These are phyloP conservation scores for Drosophila kohkoa DNA, from an alignment of 1,140 invertebrate species.

Conservation along the genomic window DNA sequence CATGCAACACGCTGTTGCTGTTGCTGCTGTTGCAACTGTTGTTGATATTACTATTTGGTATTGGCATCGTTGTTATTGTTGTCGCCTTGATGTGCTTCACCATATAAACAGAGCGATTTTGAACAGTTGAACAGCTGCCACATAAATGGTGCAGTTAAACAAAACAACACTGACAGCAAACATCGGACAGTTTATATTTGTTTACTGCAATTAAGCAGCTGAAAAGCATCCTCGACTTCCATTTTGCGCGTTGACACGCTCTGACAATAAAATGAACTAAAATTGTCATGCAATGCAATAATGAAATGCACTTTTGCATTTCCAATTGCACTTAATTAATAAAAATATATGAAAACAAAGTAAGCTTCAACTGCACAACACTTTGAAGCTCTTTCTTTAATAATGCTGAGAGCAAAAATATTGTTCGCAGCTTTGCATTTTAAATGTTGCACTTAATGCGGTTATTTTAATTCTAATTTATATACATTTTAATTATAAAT, in stretches of 20 bases:
- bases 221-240: neutral
- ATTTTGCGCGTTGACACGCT: neutral
- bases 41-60: neutral
- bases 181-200: constrained; percentile 32
- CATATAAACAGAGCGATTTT: constrained; percentile 19
- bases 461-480: too few relatives aligned
- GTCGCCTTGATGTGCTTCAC: constrained; percentile 13
- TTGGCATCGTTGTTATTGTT: neutral
- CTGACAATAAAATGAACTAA: neutral
- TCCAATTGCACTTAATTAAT: constrained; percentile 1
- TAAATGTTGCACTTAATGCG: too few relatives aligned
- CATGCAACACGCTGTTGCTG: constrained; percentile 18
- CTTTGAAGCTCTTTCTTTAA: neutral
- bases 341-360: neutral
- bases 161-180: constrained; percentile 14
- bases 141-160: constrained; percentile 39
- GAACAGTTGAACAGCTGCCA: constrained; percentile 26
- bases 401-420: neutral
- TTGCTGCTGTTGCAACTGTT: neutral
- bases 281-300: neutral
- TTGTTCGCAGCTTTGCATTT: too few relatives aligned
- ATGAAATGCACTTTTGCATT: constrained; percentile 1
- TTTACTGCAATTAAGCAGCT: constrained; percentile 40
- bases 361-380: neutral
- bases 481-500: too few relatives aligned